Base-by-base conservation (phyloP, 2,888 invertebrate genomes). In the Masnerella sp. region DNA sequence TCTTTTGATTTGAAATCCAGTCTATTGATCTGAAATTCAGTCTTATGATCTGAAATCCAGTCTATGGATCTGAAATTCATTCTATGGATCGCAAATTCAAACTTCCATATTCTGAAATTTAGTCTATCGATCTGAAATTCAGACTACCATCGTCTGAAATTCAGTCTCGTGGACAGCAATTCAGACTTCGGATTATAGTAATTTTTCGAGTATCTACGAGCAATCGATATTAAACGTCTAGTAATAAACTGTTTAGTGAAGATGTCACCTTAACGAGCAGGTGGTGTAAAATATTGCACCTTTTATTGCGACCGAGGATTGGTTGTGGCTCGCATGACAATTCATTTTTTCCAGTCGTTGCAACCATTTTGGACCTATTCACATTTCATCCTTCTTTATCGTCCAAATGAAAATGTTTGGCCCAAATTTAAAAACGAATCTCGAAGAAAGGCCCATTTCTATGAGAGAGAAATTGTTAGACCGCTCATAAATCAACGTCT, bases 321-420 rank as follows among this genome's bases (percentile, higher is more conserved):
- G 59, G 49, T 70, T 77, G 78, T 74, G 77, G 80, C 75, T 78
- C 78, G 78, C 74, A 77, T 83, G 84, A 85, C 83, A 79, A 83
- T 83, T 84, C 84, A 84, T 83, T 85, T 85, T 85, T 84, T 82
- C 78, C 80, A 79, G 75, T 82, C 81, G 78, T 76, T 80, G 80
- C 74, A 68, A 75, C 82, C 79, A 83, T 84, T 84, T 43, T 59
- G 8, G 17, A 40, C n/a, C 32, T 14, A 52, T 74, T 62, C 64
- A 62, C 64, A 54, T 62, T 42, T 65, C 28, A 45, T 58, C 43
- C 75, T 74, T 54, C 68, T 78, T 79, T 78, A 77, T 79, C 78
- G 74, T 75, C 72, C 65, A 80, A 83, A 85, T 85, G 82, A 85
- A 85, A 85, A 83, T 85, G 84, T 85, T 84, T 82, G 79, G 78